Evolutionary conservation across 1,140 invertebrate genomes (phyloP), one percentile per base, ranked within the genome.

Genomic region (Zaprionus davidi): DNA sequence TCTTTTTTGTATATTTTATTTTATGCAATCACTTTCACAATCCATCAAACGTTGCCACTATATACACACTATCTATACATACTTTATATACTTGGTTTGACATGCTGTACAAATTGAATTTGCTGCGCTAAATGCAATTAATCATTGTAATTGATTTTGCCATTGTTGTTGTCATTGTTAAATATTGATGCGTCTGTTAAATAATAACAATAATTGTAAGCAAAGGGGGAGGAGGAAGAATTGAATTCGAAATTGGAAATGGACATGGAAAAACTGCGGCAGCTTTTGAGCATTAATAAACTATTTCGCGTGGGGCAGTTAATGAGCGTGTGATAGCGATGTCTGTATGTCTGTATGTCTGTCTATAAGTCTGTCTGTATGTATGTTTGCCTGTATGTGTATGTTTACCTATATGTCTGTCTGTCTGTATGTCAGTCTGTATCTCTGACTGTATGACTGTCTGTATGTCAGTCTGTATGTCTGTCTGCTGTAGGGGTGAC

Each of bases 1-100:
- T 66, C 17, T 58, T 38, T 57, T 66, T 31, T 62, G 38, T 41
- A 41, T 62, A 53, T 77, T 36, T 56, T 31, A 46, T 59, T 78
- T 88, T 87, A 79, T 66, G 85, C 81, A 88, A 88, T 79, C 84
- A 88, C 84, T 88, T 88, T 88, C 84, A 84, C 84, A 88, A 83
- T 76, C 64, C 70, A 77, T 77, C 69, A 76, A 76, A 67, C 63
- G 68, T 57, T 41, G 13, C 38, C 13, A 65, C 41, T 64, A 71
- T 71, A 68, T 51, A 77, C 71, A 80, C 13, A 41, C n/a, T n/a
- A n/a, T n/a, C n/a, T n/a, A n/a, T n/a, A n/a, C 4, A n/a, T 41
- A 15, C 41, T 17, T 6, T 44, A 46, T 46, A 46, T 6, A 41
- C 9, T 34, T 34, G 9, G 31, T 34, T 34, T 34, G 9, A 34